These are phyloP conservation scores for Agrilus biguttatus DNA, from an alignment of 2,888 invertebrate species.

Conservation along the genomic window DNA sequence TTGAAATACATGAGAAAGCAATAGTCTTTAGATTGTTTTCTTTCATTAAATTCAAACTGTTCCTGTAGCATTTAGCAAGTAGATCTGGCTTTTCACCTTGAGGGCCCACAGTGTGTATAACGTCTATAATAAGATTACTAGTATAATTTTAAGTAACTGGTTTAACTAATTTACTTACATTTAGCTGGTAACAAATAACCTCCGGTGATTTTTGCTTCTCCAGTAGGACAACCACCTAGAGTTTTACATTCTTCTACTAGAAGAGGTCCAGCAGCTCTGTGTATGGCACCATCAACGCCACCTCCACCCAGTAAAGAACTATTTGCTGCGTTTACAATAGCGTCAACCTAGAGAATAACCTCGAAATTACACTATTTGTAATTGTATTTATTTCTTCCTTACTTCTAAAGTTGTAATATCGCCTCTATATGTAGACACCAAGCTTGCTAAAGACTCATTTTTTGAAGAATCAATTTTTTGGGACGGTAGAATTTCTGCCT, in stretches of 20 bases:
- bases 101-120: slow-evolving; percentile 85
- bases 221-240: slow-evolving; percentile 63
- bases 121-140: slow-evolving; percentile 42
- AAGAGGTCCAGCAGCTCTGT: slow-evolving; percentile 58
- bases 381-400: slow-evolving; percentile 7
- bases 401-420: slow-evolving; percentile 73
- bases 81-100: slow-evolving; percentile 50
- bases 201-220: slow-evolving; percentile 69
- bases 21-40: slow-evolving; percentile 46
- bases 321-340: slow-evolving; percentile 86
- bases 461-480: slow-evolving; percentile 28
- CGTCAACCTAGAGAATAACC: slow-evolving; percentile 47
- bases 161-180: slow-evolving; percentile 42
- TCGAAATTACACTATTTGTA: neutral
- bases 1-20: slow-evolving; percentile 83
- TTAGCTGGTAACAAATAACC: slow-evolving; percentile 73
- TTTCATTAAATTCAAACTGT: slow-evolving; percentile 42
- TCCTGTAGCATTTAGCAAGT: slow-evolving; percentile 56
- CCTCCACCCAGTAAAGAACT: slow-evolving; percentile 60
- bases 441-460: slow-evolving; percentile 38
- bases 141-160: neutral
- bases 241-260: slow-evolving; percentile 57
- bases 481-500: slow-evolving; percentile 20
- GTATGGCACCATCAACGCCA: slow-evolving; percentile 86
- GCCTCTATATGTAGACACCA: slow-evolving; percentile 55